These are phyloP conservation scores for Linnaemya tessellans DNA, from an alignment of 2,888 invertebrate species.

Conservation along the genomic window DNA sequence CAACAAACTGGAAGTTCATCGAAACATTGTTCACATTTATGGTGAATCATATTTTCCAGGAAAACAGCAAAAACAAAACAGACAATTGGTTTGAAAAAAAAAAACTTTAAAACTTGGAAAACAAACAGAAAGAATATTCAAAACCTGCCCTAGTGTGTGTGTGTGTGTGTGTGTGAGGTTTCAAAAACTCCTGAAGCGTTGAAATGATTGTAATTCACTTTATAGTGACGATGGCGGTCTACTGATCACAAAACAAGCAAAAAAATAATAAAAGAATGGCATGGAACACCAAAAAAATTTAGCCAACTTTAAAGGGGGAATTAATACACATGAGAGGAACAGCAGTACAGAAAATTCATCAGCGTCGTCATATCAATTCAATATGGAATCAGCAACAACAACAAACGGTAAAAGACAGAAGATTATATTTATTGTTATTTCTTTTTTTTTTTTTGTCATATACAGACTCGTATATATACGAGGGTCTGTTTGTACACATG, in stretches of 20 bases:
- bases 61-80: background rate
- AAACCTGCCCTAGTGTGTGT: background rate
- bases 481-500: background rate
- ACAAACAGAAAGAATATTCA: constrained; percentile 1
- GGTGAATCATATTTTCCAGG: constrained; percentile 27
- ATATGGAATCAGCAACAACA: constrained; percentile 11
- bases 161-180: background rate
- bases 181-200: constrained; percentile 68
- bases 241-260: background rate
- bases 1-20: background rate
- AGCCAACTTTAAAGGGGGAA: constrained; percentile 16
- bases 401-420: background rate
- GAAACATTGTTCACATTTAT: background rate
- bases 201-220: constrained; percentile 58
- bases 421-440: constrained; percentile 24
- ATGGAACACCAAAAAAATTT: background rate
- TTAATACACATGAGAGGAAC: background rate
- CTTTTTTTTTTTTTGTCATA: background rate
- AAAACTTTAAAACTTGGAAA: background rate
- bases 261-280: no score
- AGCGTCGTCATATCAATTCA: constrained; percentile 10
- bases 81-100: background rate
- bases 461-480: background rate
- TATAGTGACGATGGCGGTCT: constrained; percentile 15
- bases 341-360: background rate